Evolutionary conservation across 2,797 vertebrate species (phyloP).

Genomic region (Sebastes vulpes): DNA sequence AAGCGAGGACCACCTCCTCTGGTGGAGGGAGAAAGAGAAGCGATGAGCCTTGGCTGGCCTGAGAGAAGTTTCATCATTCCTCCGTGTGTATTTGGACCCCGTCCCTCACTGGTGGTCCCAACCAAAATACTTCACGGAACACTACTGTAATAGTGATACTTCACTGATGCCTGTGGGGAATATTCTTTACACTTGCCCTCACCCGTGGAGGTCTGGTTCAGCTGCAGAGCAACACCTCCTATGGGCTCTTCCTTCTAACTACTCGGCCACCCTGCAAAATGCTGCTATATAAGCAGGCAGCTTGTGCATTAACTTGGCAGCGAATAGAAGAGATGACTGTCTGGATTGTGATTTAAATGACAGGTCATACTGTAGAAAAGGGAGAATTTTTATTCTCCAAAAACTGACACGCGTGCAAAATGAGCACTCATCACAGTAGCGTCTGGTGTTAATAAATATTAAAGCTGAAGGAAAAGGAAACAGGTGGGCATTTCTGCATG

Average conservation of each 20-base stretch:
- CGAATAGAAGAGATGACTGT: conserved; percentile 19
- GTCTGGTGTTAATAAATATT: conserved; percentile 55
- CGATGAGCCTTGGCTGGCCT: conserved; percentile 48
- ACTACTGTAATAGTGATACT: conserved; percentile 67
- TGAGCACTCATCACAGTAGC: conserved; percentile 46
- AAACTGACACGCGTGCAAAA: conserved; percentile 59
- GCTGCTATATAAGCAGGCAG: not conserved
- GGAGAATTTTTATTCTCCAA: conserved; percentile 25
- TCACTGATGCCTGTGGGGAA: conserved; percentile 52
- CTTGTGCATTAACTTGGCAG: conserved; percentile 16
- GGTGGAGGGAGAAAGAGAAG: conserved; percentile 66
- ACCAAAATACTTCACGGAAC: conserved; percentile 49
- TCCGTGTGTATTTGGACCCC: conserved; percentile 29
- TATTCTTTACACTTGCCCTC: conserved; percentile 46
- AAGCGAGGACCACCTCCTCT: conserved; percentile 70
- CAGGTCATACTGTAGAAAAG: conserved; percentile 8
- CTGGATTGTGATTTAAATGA: conserved; percentile 31
- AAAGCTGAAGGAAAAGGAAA: conserved; percentile 62
- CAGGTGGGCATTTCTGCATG: conserved; percentile 73
- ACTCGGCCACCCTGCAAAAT: conserved; percentile 24
- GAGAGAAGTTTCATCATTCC: conserved; percentile 61
- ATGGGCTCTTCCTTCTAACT: conserved; percentile 24
- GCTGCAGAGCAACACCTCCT: conserved; percentile 38
- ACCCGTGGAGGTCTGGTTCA: conserved; percentile 38
- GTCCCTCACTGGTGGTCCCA: conserved; percentile 53